Base-by-base conservation (phyloP, 1,140 invertebrate genomes). In the Trissolcus basalis region DNA sequence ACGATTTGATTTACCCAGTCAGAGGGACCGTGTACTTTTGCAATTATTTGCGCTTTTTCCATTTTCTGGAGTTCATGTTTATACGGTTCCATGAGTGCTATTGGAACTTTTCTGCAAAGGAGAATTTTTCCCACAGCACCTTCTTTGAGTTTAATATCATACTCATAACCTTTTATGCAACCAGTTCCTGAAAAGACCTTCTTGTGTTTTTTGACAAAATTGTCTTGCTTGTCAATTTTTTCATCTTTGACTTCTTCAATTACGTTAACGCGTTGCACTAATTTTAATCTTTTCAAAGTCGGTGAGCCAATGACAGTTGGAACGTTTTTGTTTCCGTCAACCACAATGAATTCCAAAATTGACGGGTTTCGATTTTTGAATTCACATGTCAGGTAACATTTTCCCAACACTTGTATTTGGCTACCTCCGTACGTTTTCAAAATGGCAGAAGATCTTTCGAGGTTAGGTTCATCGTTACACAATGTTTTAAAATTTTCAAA, bases 341-440 rank as follows among this genome's bases (percentile, higher is more conserved):
- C 41, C 8, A 80, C 77, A 36, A 69, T 61, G 50, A 79, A 79
- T 59, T 74, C 53, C 8, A 77, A 33, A 15, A 80, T 59, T 9
- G 39, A n/a, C 39, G 41, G 32, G 0, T 35, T 2, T 61, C 64
- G 41, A 58, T 75, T 65, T 27, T 35, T 55, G 32, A 77, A 65
- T 64, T 75, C 71, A 49, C 76, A 77, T 10, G 39, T 53, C 9
- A 79, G 35, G 16, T 65, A 44, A 54, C 67, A 76, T 39, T 71
- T 79, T 32, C 72, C 79, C 0, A 78, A 7, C 32, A 77, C 71
- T 50, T 27, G 36, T 8, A 77, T 89, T 87, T 85, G 88, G 87
- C 90, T 92, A 92, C 89, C 92, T 92, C 85, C 83, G 80, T 72
- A 84, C 81, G 79, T 81, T 89, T 81, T 72, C 19, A 75, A 69